phyloP scores from a whole-genome alignment of 2,888 invertebrate genomes.

The Ochropleura plecta region DNA sequence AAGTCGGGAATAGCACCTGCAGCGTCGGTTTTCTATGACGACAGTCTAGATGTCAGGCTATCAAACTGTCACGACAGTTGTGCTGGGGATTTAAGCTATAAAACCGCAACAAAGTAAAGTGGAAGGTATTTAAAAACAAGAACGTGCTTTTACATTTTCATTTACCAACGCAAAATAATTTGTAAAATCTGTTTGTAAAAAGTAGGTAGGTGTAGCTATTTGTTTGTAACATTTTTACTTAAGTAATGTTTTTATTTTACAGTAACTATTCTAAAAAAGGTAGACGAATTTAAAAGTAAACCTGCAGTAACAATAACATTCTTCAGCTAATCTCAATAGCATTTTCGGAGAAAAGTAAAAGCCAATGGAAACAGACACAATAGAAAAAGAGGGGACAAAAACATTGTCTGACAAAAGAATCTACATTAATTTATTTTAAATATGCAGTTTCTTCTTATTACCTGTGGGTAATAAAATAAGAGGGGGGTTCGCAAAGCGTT shows the following conservation, averaged over 20 bases:
- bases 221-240: not conserved
- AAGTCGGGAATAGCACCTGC: conserved; percentile 51
- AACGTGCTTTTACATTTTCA: conserved; percentile 1
- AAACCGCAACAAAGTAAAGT: conserved; percentile 32
- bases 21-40: conserved; percentile 41
- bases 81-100: conserved; percentile 36
- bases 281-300: not conserved
- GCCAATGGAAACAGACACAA: conserved; percentile 6
- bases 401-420: conserved; percentile 40
- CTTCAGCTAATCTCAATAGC: conserved; percentile 10
- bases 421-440: conserved; percentile 66
- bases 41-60: conserved; percentile 44
- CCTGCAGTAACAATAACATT: not conserved
- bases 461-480: conserved; percentile 73
- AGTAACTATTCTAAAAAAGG: not conserved
- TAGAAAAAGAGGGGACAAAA: conserved; percentile 30
- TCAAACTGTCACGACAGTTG: conserved; percentile 46
- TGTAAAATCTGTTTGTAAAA: not conserved
- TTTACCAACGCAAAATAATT: conserved; percentile 12
- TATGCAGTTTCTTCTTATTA: conserved; percentile 72
- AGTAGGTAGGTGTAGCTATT: not conserved
- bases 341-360: conserved; percentile 15
- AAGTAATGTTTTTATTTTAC: not conserved
- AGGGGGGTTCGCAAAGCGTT: conserved; percentile 71
- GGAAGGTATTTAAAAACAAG: conserved; percentile 26